A percentile compares a stretch with the other conserved stretches of the same genome.
Evolutionary conservation across 2,888 invertebrate species (phyloP).

Genomic region (Eristalis arbustorum): DNA sequence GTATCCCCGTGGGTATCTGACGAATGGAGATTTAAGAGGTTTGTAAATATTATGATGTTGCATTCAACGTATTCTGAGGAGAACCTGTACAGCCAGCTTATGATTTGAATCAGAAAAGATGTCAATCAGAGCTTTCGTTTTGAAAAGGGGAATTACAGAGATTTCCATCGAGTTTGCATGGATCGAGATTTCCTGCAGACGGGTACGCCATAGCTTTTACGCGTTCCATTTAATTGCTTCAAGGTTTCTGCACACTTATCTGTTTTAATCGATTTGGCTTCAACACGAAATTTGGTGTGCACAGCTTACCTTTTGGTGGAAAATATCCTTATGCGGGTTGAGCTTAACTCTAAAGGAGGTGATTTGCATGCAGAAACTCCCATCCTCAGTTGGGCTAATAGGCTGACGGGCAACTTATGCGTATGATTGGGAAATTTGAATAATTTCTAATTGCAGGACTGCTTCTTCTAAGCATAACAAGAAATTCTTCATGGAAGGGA

Average conservation of each 20-base stretch:
- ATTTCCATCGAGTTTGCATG: not conserved
- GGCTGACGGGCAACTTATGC: too few relatives aligned
- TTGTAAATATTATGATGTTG: conserved; percentile 4
- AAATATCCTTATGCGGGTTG: too few relatives aligned
- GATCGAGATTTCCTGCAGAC: not conserved
- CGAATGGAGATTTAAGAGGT: not conserved
- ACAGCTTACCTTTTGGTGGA: too few relatives aligned
- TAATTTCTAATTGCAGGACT: too few relatives aligned
- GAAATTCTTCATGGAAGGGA: too few relatives aligned
- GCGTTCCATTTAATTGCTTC: not conserved
- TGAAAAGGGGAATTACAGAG: not conserved
- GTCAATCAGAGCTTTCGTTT: conserved; percentile 13
- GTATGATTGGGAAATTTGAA: too few relatives aligned
- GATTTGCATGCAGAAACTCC: too few relatives aligned
- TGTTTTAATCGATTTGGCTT: not conserved
- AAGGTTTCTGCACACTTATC: not conserved
- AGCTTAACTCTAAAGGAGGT: too few relatives aligned
- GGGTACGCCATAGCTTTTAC: not conserved
- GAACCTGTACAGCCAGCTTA: conserved; percentile 16
- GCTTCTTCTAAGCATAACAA: too few relatives aligned
- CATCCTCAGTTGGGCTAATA: too few relatives aligned
- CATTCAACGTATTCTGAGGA: not conserved
- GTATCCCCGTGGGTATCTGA: not conserved
- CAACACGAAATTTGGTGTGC: too few relatives aligned
- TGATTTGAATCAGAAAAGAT: conserved; percentile 10